Evolutionary conservation across 2,113 vertebrate genomes (phyloP).

Genomic region (Athene noctua): DNA sequence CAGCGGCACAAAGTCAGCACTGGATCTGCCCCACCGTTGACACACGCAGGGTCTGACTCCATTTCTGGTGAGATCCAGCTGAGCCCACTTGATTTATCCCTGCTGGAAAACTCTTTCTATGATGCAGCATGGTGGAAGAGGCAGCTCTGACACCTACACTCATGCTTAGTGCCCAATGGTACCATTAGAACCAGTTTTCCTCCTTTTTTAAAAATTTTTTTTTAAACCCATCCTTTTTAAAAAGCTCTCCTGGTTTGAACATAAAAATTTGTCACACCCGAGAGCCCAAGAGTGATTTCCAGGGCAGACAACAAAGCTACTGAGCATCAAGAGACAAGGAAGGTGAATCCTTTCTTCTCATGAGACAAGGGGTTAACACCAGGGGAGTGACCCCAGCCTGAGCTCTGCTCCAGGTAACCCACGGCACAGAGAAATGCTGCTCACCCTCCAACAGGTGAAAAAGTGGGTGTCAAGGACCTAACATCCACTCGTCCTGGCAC

Average conservation of each 20-base stretch:
- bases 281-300: not conserved
- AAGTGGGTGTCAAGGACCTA: not conserved
- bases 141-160: not conserved
- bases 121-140: not conserved
- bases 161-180: not conserved
- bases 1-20: not conserved
- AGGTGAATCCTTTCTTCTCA: not conserved
- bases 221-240: not conserved
- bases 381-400: not conserved
- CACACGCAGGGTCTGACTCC: not conserved
- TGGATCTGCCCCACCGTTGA: too few relatives aligned
- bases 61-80: not conserved
- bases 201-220: too few relatives aligned
- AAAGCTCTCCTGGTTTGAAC: not conserved
- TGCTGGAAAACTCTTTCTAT: rapidly evolving
- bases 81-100: not conserved
- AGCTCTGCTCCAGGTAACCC: not conserved
- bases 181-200: too few relatives aligned
- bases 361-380: rapidly evolving
- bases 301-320: not conserved
- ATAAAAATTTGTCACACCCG: not conserved
- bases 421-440: rapidly evolving
- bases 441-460: too few relatives aligned
- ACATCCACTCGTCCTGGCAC: not conserved
- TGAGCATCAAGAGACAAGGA: not conserved